Evolutionary conservation across 2,113 vertebrate genomes (phyloP).

Genomic region (Indicator maculatus): DNA sequence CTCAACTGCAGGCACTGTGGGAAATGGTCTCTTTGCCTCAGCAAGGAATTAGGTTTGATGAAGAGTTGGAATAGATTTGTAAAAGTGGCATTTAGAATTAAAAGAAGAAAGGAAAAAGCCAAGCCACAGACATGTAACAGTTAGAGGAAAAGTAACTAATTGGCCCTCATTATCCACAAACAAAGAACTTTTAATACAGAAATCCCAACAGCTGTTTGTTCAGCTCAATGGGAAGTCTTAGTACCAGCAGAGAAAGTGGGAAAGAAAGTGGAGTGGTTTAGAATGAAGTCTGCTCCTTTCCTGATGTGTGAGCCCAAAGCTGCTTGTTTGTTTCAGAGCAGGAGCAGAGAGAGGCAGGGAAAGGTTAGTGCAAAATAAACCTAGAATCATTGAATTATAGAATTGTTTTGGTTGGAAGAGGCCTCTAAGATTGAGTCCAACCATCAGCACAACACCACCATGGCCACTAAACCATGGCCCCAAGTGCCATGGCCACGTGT

Average conservation of each 20-base stretch:
- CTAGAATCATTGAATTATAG: not conserved
- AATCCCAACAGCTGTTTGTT: conserved; percentile 55
- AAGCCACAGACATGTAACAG: not conserved
- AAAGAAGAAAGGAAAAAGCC: not conserved
- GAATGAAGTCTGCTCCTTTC: conserved; percentile 23
- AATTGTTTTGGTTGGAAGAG: too few relatives aligned
- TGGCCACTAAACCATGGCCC: too few relatives aligned
- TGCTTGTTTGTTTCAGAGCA: conserved; percentile 4
- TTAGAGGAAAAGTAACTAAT: conserved; percentile 11
- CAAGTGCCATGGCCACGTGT: too few relatives aligned
- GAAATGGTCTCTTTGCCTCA: not conserved
- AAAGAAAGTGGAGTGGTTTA: not conserved
- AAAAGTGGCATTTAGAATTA: not conserved
- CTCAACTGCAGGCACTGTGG: not conserved
- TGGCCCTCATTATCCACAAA: conserved; percentile 12
- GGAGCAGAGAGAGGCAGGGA: conserved; percentile 11
- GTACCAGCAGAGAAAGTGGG: conserved; percentile 35
- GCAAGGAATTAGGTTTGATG: not conserved
- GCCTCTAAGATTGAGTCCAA: too few relatives aligned
- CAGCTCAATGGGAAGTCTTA: conserved; percentile 29
- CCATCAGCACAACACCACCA: too few relatives aligned
- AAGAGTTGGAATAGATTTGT: not conserved
- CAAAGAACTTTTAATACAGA: not conserved
- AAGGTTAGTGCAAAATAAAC: conserved; percentile 69
- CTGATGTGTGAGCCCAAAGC: conserved; percentile 16